These are phyloP conservation scores for Holacanthus passer DNA, from an alignment of 2,113 vertebrate genomes.

Conservation along the genomic window DNA sequence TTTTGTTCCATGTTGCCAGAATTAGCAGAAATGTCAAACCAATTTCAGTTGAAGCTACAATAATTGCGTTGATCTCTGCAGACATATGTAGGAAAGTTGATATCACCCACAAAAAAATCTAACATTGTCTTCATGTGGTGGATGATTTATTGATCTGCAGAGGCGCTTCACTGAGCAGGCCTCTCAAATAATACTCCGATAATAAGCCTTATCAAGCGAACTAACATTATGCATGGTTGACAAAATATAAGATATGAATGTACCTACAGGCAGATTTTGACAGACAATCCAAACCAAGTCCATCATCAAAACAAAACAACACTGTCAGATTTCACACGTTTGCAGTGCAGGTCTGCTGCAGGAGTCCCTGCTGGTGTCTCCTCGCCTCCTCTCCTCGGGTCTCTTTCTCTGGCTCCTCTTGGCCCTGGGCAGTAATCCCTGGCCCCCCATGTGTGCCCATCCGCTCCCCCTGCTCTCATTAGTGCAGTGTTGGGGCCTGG, in stretches of 20 bases:
- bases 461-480: slow-evolving; percentile 84
- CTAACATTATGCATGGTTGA: slow-evolving; percentile 15
- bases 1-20: slow-evolving; percentile 15
- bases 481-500: slow-evolving; percentile 76
- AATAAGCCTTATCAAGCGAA: slow-evolving; percentile 11
- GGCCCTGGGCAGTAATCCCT: slow-evolving; percentile 81
- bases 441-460: slow-evolving; percentile 77
- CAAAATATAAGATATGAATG: slow-evolving; percentile 10
- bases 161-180: slow-evolving; percentile 13
- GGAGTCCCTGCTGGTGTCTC: slow-evolving; percentile 70
- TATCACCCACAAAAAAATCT: neutral
- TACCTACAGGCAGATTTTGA: slow-evolving; percentile 19
- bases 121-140: neutral
- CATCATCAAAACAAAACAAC: slow-evolving; percentile 51
- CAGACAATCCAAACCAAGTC: slow-evolving; percentile 36
- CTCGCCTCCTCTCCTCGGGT: slow-evolving; percentile 58
- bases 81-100: neutral
- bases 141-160: slow-evolving; percentile 31
- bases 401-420: slow-evolving; percentile 72
- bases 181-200: neutral
- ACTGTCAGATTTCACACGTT: slow-evolving; percentile 43
- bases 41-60: neutral
- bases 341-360: slow-evolving; percentile 53
- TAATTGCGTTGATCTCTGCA: neutral
- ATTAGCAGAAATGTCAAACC: slow-evolving; percentile 24